These are phyloP conservation scores for Siphamia tubifer DNA, from an alignment of 2,113 vertebrate species.

Conservation along the genomic window DNA sequence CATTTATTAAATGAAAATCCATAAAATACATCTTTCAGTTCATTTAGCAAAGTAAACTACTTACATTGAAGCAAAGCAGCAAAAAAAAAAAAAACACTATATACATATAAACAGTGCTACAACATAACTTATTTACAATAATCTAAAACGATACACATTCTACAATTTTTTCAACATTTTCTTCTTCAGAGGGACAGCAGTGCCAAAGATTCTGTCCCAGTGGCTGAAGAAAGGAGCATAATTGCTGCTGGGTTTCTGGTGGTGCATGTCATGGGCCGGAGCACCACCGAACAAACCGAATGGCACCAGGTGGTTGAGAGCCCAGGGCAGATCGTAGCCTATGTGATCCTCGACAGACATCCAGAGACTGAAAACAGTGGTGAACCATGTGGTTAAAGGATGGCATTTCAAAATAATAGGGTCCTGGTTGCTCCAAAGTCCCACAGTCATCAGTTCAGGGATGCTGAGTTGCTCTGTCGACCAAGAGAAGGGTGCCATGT, in stretches of 20 bases:
- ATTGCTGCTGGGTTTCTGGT: slow-evolving; percentile 74
- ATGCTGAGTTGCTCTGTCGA: slow-evolving; percentile 71
- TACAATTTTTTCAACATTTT: not conserved
- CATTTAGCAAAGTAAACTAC: not conserved
- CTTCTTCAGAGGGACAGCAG: slow-evolving; percentile 24
- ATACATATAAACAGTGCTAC: too few relatives aligned
- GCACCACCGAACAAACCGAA: slow-evolving; percentile 73
- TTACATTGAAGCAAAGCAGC: not conserved
- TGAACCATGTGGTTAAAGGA: slow-evolving; percentile 63
- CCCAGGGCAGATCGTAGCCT: slow-evolving; percentile 77
- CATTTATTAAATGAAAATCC: slow-evolving; percentile 4
- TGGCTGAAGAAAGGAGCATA: slow-evolving; percentile 79
- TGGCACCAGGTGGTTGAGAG: slow-evolving; percentile 68
- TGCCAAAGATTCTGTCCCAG: slow-evolving; percentile 77
- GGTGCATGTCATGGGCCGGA: slow-evolving; percentile 77
- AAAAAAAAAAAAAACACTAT: not conserved
- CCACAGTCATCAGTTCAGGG: slow-evolving; percentile 72
- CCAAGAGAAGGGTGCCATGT: slow-evolving; percentile 72
- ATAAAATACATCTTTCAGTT: not conserved
- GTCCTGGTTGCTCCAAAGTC: slow-evolving; percentile 74
- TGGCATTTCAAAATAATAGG: slow-evolving; percentile 70
- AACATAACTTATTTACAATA: not conserved
- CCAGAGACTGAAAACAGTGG: slow-evolving; percentile 72
- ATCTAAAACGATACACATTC: not conserved
- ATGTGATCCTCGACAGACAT: slow-evolving; percentile 79